Conservation (phyloP, 2,797 vertebrate genomes). For the Sternarchorhynchus goeldii region DNA sequence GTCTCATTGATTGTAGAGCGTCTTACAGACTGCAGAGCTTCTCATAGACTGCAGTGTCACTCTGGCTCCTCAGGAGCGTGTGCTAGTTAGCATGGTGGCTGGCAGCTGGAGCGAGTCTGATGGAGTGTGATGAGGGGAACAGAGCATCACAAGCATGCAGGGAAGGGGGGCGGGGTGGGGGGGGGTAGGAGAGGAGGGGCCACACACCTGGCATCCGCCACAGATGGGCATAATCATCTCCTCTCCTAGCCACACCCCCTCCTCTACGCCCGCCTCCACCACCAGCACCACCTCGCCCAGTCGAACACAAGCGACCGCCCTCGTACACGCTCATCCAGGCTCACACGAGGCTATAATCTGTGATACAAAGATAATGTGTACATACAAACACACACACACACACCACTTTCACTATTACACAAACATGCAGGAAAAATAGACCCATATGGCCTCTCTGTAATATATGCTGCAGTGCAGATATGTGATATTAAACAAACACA, state of each 20-base stretch:
- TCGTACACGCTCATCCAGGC: conserved; percentile 50
- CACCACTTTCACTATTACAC: conserved; percentile 38
- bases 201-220: conserved; percentile 78
- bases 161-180: conserved; percentile 48
- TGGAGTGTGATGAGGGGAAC: conserved; percentile 70
- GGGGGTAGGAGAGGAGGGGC: conserved; percentile 50
- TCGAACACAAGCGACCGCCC: conserved; percentile 41
- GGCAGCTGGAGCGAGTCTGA: conserved; percentile 73
- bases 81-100: conserved; percentile 70
- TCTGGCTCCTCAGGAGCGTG: conserved; percentile 32
- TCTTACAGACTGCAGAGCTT: background rate
- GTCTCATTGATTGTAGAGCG: conserved; percentile 21
- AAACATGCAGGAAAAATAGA: background rate
- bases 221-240: conserved; percentile 81
- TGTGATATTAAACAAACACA: background rate
- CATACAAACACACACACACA: conserved; percentile 49
- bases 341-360: conserved; percentile 49
- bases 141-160: conserved; percentile 61
- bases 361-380: conserved; percentile 34
- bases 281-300: conserved; percentile 51
- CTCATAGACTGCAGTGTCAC: conserved; percentile 42
- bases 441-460: conserved; percentile 22
- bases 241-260: conserved; percentile 59
- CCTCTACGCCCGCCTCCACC: conserved; percentile 24
- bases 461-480: conserved; percentile 4